phyloP scores from a whole-genome alignment of 2,797 vertebrate species.

The Anomalospiza imberbis region DNA sequence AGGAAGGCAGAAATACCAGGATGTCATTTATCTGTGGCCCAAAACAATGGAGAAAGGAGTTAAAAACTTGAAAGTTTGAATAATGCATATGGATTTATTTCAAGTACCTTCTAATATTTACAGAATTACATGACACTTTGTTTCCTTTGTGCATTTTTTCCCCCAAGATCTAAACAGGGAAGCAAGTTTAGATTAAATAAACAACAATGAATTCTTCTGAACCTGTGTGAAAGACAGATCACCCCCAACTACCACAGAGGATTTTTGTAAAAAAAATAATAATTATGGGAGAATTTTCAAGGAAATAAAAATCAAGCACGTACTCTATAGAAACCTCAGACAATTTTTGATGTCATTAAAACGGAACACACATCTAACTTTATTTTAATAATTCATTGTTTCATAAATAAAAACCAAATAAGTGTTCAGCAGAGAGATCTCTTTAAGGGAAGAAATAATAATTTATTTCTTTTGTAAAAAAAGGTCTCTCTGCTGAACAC shows the following conservation, averaged over 20 bases:
- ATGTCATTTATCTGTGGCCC: background rate
- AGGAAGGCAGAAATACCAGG: background rate
- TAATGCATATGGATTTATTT: conserved; percentile 50
- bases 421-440: conserved; percentile 77
- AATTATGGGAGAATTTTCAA: conserved; percentile 51
- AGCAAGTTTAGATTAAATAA: conserved; percentile 56
- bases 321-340: conserved; percentile 54
- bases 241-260: conserved; percentile 32
- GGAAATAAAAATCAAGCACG: conserved; percentile 56
- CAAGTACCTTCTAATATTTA: conserved; percentile 53
- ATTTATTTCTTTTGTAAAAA: conserved; percentile 77
- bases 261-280: background rate
- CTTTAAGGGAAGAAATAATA: conserved; percentile 77
- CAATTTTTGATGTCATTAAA: conserved; percentile 72
- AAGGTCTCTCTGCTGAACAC: conserved; percentile 70
- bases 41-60: conserved; percentile 6
- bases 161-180: conserved; percentile 26
- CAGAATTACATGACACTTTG: conserved; percentile 59
- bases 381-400: conserved; percentile 80
- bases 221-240: conserved; percentile 37
- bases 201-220: conserved; percentile 53
- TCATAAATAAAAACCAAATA: conserved; percentile 78
- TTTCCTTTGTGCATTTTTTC: conserved; percentile 53
- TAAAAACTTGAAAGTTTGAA: conserved; percentile 27
- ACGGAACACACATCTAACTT: conserved; percentile 68